A percentile compares a stretch with the other conserved stretches of the same genome.
These are phyloP conservation scores for Platyura marginata DNA, from an alignment of 1,140 invertebrate genomes.

Conservation along the genomic window DNA sequence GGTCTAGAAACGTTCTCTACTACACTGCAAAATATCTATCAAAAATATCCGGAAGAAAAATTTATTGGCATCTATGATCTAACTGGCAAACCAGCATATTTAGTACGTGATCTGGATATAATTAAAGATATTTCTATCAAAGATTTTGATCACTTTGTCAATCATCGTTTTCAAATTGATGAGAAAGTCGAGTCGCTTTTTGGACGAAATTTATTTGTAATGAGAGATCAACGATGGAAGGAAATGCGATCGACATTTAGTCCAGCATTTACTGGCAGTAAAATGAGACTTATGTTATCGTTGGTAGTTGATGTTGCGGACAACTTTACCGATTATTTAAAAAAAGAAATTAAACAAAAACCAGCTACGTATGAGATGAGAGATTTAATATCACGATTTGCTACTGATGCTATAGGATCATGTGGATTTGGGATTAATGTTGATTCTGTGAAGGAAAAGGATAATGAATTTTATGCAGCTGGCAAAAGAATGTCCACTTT, in stretches of 20 bases:
- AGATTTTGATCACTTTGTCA: too few relatives aligned
- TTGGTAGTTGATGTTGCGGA: slow-evolving; percentile 24
- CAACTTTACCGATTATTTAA: slow-evolving; percentile 12
- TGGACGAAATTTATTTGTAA: background rate
- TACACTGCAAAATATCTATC: background rate
- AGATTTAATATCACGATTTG: slow-evolving; percentile 26
- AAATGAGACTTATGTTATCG: slow-evolving; percentile 26
- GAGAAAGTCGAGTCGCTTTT: background rate
- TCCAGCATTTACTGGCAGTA: too few relatives aligned
- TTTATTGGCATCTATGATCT: slow-evolving; percentile 29
- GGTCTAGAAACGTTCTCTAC: background rate
- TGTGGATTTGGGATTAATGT: slow-evolving; percentile 31
- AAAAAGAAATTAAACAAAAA: background rate
- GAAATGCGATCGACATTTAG: too few relatives aligned
- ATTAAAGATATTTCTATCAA: too few relatives aligned
- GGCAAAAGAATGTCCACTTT: slow-evolving; percentile 11
- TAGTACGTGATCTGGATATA: slow-evolving; percentile 33
- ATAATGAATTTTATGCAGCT: slow-evolving; percentile 17
- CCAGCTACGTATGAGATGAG: slow-evolving; percentile 23
- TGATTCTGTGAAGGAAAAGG: background rate
- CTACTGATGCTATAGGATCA: slow-evolving; percentile 31
- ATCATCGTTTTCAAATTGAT: slow-evolving; percentile 14
- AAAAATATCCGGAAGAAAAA: slow-evolving; percentile 8
- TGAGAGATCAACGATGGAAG: slow-evolving; percentile 29
- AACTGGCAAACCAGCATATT: slow-evolving; percentile 18